These are phyloP conservation scores for Isoperla grammatica DNA, from an alignment of 2,888 invertebrate species.

Conservation along the genomic window DNA sequence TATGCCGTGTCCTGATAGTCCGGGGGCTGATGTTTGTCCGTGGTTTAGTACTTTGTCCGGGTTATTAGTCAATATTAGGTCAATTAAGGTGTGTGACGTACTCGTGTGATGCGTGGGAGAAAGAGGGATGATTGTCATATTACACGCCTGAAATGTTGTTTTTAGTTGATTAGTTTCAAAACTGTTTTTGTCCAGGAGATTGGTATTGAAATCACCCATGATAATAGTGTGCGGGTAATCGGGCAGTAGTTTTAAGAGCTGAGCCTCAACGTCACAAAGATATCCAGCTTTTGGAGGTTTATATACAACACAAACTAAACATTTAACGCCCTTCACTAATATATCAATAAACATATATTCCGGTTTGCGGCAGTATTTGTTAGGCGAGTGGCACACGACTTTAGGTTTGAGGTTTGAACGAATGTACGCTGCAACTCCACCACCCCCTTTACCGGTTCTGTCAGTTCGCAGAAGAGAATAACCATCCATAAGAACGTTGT, in stretches of 20 bases:
- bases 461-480: not conserved
- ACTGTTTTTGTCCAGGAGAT: not conserved
- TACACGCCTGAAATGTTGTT: not conserved
- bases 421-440: slow-evolving; percentile 9
- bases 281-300: slow-evolving; percentile 5
- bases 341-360: slow-evolving; percentile 13
- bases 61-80: slow-evolving; percentile 2
- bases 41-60: not conserved
- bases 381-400: not conserved
- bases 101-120: not conserved
- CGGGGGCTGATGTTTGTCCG: not conserved
- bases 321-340: not conserved
- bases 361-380: not conserved
- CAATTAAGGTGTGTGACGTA: slow-evolving; percentile 5
- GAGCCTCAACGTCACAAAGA: not conserved
- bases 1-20: too few relatives aligned
- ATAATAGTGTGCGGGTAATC: not conserved
- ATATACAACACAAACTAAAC: slow-evolving; percentile 5
- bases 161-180: not conserved
- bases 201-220: slow-evolving; percentile 15
- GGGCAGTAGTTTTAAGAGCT: not conserved
- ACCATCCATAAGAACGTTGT: not conserved
- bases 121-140: slow-evolving; percentile 1
- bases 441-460: slow-evolving; percentile 11
- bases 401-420: not conserved